Base-by-base conservation (phyloP, 2,113 vertebrate genomes). In the Furnarius figulus region DNA sequence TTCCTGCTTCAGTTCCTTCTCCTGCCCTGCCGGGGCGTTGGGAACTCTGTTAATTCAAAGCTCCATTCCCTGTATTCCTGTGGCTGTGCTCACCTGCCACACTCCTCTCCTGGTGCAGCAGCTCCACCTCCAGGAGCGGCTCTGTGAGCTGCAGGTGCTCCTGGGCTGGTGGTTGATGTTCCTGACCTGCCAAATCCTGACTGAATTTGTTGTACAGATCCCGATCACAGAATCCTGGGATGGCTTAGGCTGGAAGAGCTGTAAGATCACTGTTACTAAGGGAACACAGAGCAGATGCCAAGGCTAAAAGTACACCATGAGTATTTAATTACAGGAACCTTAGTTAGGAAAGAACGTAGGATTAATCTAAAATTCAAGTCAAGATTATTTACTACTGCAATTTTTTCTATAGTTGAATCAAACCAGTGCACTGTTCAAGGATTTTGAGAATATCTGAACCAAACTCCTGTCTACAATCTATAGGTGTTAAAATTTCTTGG, bases 71-170 rank as follows among this genome's bases (percentile, higher is more conserved):
- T 61, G 78, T 12, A 5, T 8, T 61, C 16, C 37, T 10, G 28
- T 0, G 66, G 81, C 56, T 76, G 77, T 58, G 8, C 85, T 88
- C 89, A 31, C 56, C 74, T 68, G 73, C 75, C 12, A 1, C 44
- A 1, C 42, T 83, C 40, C 62, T 62, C 86, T 89, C 47, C 92
- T 16, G 78, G 22, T 8, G 82, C 74, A 33, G 92, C 4, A 94
- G 86, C 89, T 90, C 44, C 90, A 59, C 74, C 78, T 90, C 92
- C 73, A 73, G 92, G 95, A 90, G 77, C 4, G 6, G 8, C 33
- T 24, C 12, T 0, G 56, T 52, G 78, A 85, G 75, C 35, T 25
- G 85, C 42, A 18, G 67, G 56, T 42, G 10, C 85, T 61, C 61
- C 46, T 14, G 40, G 35, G 56, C 22, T 0, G 1, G 9, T 14